Evolutionary conservation across 2,888 invertebrate genomes (phyloP).

Genomic region (Ophraella communa): DNA sequence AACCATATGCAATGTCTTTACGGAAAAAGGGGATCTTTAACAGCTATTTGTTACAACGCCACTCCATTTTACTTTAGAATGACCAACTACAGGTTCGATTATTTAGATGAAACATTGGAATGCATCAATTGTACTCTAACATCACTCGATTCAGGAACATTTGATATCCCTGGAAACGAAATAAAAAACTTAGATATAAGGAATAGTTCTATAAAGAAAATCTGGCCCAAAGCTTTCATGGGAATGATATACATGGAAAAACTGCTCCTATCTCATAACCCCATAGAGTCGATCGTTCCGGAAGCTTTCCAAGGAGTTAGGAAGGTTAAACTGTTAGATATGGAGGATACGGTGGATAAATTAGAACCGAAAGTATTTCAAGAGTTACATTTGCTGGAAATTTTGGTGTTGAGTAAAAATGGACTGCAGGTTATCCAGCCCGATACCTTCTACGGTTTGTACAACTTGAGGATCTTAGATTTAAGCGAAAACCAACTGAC

Average conservation of each 20-base stretch:
- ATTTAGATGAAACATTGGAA: slow-evolving; percentile 55
- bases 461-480: slow-evolving; percentile 48
- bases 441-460: slow-evolving; percentile 49
- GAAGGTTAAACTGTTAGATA: slow-evolving; percentile 48
- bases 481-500: slow-evolving; percentile 38
- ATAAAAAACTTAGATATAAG: slow-evolving; percentile 49
- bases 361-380: slow-evolving; percentile 39
- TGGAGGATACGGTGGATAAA: slow-evolving; percentile 40
- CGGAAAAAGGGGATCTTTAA: slow-evolving; percentile 55
- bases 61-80: slow-evolving; percentile 49
- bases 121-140: slow-evolving; percentile 52
- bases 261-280: slow-evolving; percentile 49
- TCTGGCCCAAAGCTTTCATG: slow-evolving; percentile 49
- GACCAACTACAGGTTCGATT: slow-evolving; percentile 55
- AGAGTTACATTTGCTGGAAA: slow-evolving; percentile 45
- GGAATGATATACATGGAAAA: slow-evolving; percentile 51
- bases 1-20: slow-evolving; percentile 50
- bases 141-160: slow-evolving; percentile 48
- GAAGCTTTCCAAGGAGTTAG: slow-evolving; percentile 52
- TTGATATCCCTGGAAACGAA: slow-evolving; percentile 55
- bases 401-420: slow-evolving; percentile 46
- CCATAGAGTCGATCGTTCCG: slow-evolving; percentile 45
- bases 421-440: slow-evolving; percentile 35
- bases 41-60: slow-evolving; percentile 54
- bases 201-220: slow-evolving; percentile 44